Percentiles rank a stretch among this genome's conserved stretches.
Evolutionary conservation across 2,113 vertebrate species (phyloP).

Genomic region (Galemys pyrenaicus): DNA sequence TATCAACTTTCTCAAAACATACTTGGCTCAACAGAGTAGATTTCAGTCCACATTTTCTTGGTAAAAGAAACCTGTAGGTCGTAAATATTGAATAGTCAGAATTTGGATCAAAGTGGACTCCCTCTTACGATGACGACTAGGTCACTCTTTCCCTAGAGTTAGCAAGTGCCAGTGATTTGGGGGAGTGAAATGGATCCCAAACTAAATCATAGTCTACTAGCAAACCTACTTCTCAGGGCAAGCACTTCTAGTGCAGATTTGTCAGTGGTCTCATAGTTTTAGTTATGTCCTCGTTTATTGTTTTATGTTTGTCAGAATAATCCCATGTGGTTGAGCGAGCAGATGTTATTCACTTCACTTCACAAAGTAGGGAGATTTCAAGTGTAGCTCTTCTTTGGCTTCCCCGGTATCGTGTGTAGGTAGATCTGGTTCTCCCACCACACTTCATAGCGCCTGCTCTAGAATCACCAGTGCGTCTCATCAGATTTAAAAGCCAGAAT

Average conservation of each 20-base stretch:
- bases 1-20: constrained; percentile 59
- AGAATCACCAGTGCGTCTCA: neutral
- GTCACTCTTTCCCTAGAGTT: neutral
- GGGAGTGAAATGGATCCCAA: neutral
- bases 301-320: neutral
- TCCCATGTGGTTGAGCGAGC: neutral
- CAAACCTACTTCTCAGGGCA: neutral
- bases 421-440: neutral
- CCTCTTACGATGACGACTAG: neutral
- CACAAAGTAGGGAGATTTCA: neutral
- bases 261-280: neutral
- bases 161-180: neutral
- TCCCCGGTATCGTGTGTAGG: neutral
- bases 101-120: constrained; percentile 13
- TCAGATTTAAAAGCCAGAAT: neutral
- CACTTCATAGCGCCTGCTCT: neutral
- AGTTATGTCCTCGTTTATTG: neutral
- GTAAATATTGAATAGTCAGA: constrained; percentile 44
- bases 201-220: neutral
- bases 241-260: neutral
- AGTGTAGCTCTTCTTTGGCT: neutral
- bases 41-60: constrained; percentile 13
- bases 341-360: neutral
- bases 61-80: constrained; percentile 34
- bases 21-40: constrained; percentile 46